phyloP scores from a whole-genome alignment of 2,113 vertebrate species.

The Seriola dumerili region DNA sequence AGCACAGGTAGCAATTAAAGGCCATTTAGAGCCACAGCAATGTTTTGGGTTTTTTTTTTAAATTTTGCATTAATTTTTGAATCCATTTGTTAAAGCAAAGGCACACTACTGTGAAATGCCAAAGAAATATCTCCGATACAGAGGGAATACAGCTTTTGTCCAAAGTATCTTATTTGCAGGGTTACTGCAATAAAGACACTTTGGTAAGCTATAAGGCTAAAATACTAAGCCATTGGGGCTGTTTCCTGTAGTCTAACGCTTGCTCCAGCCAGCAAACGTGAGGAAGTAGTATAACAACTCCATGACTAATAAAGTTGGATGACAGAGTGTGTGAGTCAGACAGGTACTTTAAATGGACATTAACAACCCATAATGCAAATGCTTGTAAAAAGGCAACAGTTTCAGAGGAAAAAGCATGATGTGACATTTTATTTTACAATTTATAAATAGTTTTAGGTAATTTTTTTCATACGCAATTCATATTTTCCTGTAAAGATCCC shows the following conservation, averaged over 20 bases:
- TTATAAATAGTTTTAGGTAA: neutral
- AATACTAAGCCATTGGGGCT: constrained; percentile 52
- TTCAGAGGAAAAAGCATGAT: constrained; percentile 13
- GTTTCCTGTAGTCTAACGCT: constrained; percentile 87
- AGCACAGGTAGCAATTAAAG: neutral
- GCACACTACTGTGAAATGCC: constrained; percentile 20
- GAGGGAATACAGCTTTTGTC: constrained; percentile 39
- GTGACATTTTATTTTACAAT: neutral
- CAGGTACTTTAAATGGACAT: constrained; percentile 20
- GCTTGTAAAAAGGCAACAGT: constrained; percentile 12
- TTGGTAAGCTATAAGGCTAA: constrained; percentile 42
- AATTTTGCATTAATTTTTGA: neutral
- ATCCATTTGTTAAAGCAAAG: constrained; percentile 4
- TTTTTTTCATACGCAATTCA: neutral
- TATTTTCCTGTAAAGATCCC: neutral
- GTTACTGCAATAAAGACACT: constrained; percentile 46
- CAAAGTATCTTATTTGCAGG: constrained; percentile 56
- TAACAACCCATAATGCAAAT: constrained; percentile 12
- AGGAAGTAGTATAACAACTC: constrained; percentile 77
- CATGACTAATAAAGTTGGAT: constrained; percentile 78
- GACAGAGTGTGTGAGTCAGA: constrained; percentile 60
- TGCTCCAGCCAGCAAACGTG: constrained; percentile 83
- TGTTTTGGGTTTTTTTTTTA: neutral
- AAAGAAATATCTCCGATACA: constrained; percentile 40
- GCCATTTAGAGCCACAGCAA: neutral